Evolutionary conservation across 2,888 invertebrate genomes (phyloP).

Genomic region (Notodonta ziczac): DNA sequence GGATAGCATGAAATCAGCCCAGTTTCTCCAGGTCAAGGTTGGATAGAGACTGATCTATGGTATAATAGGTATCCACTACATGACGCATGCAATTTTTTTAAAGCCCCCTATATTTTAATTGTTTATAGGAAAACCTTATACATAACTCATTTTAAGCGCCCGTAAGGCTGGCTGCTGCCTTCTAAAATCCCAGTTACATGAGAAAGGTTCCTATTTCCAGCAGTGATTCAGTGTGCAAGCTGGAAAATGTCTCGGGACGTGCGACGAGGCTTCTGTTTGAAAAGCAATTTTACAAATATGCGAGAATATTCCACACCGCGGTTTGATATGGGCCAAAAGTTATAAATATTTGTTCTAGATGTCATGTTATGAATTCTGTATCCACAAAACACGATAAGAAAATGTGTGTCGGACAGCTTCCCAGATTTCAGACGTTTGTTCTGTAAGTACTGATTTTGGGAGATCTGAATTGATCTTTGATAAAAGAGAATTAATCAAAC

Average conservation of each 20-base stretch:
- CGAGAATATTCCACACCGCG: slow-evolving; percentile 28
- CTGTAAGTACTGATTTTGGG: not conserved
- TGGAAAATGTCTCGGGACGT: slow-evolving; percentile 33
- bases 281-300: slow-evolving; percentile 48
- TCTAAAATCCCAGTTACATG: not conserved
- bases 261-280: slow-evolving; percentile 36
- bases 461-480: too few relatives aligned
- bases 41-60: too few relatives aligned
- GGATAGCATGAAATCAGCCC: too few relatives aligned
- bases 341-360: slow-evolving; percentile 7
- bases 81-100: too few relatives aligned
- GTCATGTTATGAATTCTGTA: not conserved
- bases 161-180: too few relatives aligned
- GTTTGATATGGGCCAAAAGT: slow-evolving; percentile 22
- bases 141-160: too few relatives aligned
- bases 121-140: too few relatives aligned
- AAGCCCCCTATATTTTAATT: too few relatives aligned
- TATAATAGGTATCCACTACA: too few relatives aligned
- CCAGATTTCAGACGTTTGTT: not conserved
- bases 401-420: not conserved
- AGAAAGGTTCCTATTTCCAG: slow-evolving; percentile 3
- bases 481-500: too few relatives aligned
- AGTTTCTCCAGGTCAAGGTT: too few relatives aligned
- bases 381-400: not conserved
- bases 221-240: slow-evolving; percentile 32